A percentile compares a stretch with the other conserved stretches of the same genome.
phyloP scores from a whole-genome alignment of 2,888 invertebrate species.

The Pyrochroa serraticornis region DNA sequence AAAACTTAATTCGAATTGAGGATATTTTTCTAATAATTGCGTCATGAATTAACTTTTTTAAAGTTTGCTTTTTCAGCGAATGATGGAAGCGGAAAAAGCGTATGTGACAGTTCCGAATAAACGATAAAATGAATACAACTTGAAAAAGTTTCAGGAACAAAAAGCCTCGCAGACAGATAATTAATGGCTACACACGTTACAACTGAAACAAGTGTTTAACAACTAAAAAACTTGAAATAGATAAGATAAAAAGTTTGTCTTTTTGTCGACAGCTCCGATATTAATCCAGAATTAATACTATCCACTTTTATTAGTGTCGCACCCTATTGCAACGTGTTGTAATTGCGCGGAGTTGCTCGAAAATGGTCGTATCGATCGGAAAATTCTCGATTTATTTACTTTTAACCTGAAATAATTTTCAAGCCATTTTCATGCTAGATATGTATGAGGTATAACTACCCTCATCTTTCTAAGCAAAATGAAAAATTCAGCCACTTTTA shows the following conservation, averaged over 20 bases:
- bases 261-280: slow-evolving; percentile 25
- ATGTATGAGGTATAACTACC: slow-evolving; percentile 52
- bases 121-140: slow-evolving; percentile 49
- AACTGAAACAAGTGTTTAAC: slow-evolving; percentile 46
- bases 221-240: slow-evolving; percentile 41
- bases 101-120: slow-evolving; percentile 48
- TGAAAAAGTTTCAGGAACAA: slow-evolving; percentile 48
- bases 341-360: not conserved
- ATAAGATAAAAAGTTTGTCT: slow-evolving; percentile 30
- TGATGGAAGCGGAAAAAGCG: slow-evolving; percentile 31
- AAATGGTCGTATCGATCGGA: no score
- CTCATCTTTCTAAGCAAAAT: slow-evolving; percentile 52
- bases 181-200: slow-evolving; percentile 48
- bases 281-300: slow-evolving; percentile 28
- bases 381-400: slow-evolving; percentile 12
- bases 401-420: slow-evolving; percentile 35
- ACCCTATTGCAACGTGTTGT: no score
- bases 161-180: slow-evolving; percentile 49
- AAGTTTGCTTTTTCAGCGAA: slow-evolving; percentile 22
- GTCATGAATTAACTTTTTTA: slow-evolving; percentile 2
- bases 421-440: slow-evolving; percentile 45
- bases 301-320: slow-evolving; percentile 6
- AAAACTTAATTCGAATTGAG: not conserved
- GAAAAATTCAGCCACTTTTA: slow-evolving; percentile 57
- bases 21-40: not conserved